phyloP scores from a whole-genome alignment of 2,113 vertebrate species.

The Hippopotamus amphibius region DNA sequence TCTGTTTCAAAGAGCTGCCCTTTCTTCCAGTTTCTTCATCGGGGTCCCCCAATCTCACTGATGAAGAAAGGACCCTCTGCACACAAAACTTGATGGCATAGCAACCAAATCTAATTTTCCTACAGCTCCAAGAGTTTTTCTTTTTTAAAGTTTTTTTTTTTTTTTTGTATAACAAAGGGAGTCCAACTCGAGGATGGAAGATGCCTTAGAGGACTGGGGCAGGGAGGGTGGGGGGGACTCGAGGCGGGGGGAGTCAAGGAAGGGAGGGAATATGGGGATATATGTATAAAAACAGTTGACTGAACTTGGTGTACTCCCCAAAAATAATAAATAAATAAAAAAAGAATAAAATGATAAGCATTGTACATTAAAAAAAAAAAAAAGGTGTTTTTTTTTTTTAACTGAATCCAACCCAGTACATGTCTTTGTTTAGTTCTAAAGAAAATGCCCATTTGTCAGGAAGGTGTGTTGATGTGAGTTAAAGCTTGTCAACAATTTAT shows the following conservation, averaged over 20 bases:
- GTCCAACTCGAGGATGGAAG: too few relatives aligned
- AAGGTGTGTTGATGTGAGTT: neutral
- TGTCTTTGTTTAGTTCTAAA: slow-evolving; percentile 12
- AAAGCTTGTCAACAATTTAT: neutral
- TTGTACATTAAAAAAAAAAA: neutral
- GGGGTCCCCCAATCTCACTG: too few relatives aligned
- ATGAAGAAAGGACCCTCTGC: neutral
- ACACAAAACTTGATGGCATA: neutral
- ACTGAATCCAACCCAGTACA: neutral
- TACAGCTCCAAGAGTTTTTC: neutral
- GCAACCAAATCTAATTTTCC: neutral
- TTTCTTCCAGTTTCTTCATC: neutral
- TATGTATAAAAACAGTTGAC: too few relatives aligned
- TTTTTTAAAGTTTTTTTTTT: too few relatives aligned
- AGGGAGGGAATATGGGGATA: too few relatives aligned
- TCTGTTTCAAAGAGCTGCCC: neutral
- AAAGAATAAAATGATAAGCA: too few relatives aligned
- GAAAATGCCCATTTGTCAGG: neutral
- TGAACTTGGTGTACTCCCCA: too few relatives aligned
- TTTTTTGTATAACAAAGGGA: too few relatives aligned
- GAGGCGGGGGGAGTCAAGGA: too few relatives aligned
- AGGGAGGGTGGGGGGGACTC: too few relatives aligned
- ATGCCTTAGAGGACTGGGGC: too few relatives aligned
- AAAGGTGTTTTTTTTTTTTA: neutral
- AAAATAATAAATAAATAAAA: too few relatives aligned